phyloP scores from a whole-genome alignment of 2,113 vertebrate species.

The Cariama cristata region DNA sequence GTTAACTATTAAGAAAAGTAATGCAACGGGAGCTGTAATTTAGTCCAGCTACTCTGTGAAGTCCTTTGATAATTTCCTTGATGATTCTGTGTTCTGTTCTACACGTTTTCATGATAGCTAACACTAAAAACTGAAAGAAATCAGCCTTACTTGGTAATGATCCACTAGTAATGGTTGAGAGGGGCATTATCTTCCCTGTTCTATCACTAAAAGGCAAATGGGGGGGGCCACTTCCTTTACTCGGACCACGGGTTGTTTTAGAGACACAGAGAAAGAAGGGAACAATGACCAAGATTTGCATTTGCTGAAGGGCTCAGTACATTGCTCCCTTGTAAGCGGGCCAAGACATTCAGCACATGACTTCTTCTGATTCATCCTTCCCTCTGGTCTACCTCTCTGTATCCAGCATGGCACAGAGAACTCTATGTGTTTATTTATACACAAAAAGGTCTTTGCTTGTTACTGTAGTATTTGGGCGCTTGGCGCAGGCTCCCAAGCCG shows the following conservation, averaged over 20 bases:
- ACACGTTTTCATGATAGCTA: neutral
- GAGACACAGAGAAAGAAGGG: neutral
- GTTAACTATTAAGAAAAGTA: neutral
- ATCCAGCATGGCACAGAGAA: neutral
- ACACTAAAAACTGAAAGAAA: neutral
- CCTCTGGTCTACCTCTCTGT: conserved; percentile 32
- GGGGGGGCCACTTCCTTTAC: neutral
- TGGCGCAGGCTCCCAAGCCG: neutral
- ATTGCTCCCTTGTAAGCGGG: conserved; percentile 10
- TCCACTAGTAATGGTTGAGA: neutral
- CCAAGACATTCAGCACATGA: conserved; percentile 42
- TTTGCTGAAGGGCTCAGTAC: conserved; percentile 40
- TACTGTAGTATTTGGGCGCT: neutral
- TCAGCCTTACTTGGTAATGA: neutral
- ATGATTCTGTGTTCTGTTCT: neutral
- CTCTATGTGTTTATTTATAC: conserved; percentile 10
- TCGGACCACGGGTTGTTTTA: neutral
- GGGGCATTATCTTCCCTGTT: neutral
- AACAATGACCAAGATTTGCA: conserved; percentile 44
- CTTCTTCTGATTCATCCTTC: conserved; percentile 46
- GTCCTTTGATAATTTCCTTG: neutral
- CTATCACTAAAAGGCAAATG: neutral
- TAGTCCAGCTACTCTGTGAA: neutral
- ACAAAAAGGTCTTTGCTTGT: conserved; percentile 32
- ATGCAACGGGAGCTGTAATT: neutral